Evolutionary conservation across 2,888 invertebrate species (phyloP).

Genomic region (Lottia scabra): DNA sequence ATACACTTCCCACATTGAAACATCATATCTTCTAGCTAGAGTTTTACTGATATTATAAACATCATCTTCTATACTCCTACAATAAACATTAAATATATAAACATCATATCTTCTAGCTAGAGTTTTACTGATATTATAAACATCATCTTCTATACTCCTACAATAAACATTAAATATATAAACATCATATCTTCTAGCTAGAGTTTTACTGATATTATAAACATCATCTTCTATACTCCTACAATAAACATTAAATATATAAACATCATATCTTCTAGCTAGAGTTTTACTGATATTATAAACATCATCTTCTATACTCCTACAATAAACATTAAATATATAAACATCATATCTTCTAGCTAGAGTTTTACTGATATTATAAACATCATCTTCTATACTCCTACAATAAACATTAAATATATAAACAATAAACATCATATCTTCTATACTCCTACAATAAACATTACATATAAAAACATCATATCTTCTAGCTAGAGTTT

Average conservation of each 20-base stretch:
- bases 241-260: constrained; percentile 15
- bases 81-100: constrained; percentile 11
- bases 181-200: constrained; percentile 70
- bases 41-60: constrained; percentile 69
- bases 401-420: neutral
- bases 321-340: constrained; percentile 40
- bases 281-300: constrained; percentile 69
- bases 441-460: constrained; percentile 68
- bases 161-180: constrained; percentile 69
- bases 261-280: constrained; percentile 61
- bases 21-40: constrained; percentile 69
- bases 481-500: neutral
- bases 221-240: constrained; percentile 70
- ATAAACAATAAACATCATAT: constrained; percentile 43
- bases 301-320: constrained; percentile 69
- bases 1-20: constrained; percentile 70
- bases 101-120: constrained; percentile 70
- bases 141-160: constrained; percentile 69
- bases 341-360: constrained; percentile 69
- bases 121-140: constrained; percentile 69
- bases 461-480: neutral
- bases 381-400: constrained; percentile 66
- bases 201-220: constrained; percentile 68
- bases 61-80: constrained; percentile 69
- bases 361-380: constrained; percentile 69